phyloP scores from a whole-genome alignment of 2,797 vertebrate genomes.

The Gymnothorax javanicus region DNA sequence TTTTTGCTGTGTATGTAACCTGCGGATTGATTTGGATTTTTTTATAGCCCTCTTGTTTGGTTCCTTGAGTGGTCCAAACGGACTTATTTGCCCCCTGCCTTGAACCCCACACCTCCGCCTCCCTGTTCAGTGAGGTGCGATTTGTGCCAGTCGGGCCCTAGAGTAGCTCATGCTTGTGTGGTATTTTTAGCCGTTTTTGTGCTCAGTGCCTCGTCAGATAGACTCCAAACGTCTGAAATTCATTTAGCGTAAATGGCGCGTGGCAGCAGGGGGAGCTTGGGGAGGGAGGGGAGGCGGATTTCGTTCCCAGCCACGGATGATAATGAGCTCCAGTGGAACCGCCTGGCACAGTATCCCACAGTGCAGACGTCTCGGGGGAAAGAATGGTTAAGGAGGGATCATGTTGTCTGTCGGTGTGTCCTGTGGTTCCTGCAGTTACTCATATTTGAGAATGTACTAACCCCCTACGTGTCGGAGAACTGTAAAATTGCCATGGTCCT shows the following conservation, averaged over 20 bases:
- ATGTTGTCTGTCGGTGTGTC: background rate
- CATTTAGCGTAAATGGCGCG: conserved; percentile 65
- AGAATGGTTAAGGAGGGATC: too few relatives aligned
- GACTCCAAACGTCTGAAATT: conserved; percentile 68
- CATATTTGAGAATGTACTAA: background rate
- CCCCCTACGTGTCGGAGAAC: background rate
- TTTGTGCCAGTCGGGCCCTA: conserved; percentile 30
- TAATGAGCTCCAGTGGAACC: conserved; percentile 47
- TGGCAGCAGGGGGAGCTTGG: conserved; percentile 54
- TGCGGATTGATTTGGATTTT: background rate
- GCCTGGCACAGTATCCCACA: conserved; percentile 34
- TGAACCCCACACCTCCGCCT: background rate
- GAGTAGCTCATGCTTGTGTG: conserved; percentile 27
- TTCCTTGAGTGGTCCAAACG: background rate
- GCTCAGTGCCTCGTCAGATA: conserved; percentile 58
- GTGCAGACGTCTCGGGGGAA: too few relatives aligned
- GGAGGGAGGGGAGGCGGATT: conserved; percentile 28
- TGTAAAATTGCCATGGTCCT: background rate
- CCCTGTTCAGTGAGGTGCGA: background rate
- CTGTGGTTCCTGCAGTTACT: background rate
- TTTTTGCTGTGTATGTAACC: background rate
- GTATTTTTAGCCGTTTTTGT: conserved; percentile 55
- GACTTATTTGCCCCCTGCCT: conserved; percentile 30
- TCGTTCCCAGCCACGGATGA: conserved; percentile 46
- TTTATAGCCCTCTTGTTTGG: background rate